Percentiles rank a stretch among this genome's conserved stretches.
phyloP scores from a whole-genome alignment of 1,140 invertebrate genomes.

The Trichonephila inaurata region DNA sequence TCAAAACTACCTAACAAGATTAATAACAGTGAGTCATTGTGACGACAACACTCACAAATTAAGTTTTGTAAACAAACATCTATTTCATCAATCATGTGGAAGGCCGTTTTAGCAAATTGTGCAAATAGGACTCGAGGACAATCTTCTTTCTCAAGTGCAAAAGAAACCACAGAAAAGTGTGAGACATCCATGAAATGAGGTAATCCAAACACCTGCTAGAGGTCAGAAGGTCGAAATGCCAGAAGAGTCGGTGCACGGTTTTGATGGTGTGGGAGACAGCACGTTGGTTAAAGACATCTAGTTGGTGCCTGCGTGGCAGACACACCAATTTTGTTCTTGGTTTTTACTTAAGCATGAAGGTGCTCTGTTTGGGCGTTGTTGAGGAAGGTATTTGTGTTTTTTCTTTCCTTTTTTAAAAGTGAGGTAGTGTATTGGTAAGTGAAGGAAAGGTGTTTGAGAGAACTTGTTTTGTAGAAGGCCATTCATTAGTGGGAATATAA shows the following conservation, averaged over 20 bases:
- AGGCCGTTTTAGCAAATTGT: background rate
- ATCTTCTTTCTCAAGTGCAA: background rate
- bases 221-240: slow-evolving; percentile 48
- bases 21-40: no score
- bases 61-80: no score
- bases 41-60: no score
- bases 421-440: background rate
- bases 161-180: background rate
- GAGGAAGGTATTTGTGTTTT: background rate
- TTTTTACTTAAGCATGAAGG: background rate
- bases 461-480: background rate
- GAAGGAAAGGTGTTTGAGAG: background rate
- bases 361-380: background rate
- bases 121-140: background rate
- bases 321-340: background rate
- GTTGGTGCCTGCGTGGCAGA: slow-evolving; percentile 8
- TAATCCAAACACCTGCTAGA: slow-evolving; percentile 59
- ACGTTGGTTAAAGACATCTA: slow-evolving; percentile 29
- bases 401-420: background rate
- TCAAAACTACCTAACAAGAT: no score
- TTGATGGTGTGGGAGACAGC: background rate
- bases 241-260: background rate
- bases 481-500: background rate
- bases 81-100: background rate
- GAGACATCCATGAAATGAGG: background rate